These are phyloP conservation scores for Xiphophorus hellerii DNA, from an alignment of 2,113 vertebrate species.

Conservation along the genomic window DNA sequence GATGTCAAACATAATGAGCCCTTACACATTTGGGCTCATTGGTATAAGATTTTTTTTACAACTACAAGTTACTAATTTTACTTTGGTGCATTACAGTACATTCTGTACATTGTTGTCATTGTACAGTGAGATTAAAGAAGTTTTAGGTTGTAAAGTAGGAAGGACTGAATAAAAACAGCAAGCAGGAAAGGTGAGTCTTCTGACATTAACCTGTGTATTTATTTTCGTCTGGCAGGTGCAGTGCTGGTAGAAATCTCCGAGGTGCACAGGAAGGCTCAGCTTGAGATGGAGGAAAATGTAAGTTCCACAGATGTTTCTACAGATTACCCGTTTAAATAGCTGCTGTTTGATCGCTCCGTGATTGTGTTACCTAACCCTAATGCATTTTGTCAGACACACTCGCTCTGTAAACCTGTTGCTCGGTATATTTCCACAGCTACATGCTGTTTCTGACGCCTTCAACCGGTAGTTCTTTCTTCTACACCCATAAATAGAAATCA, in stretches of 20 bases:
- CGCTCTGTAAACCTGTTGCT: slow-evolving; percentile 24
- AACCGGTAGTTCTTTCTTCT: slow-evolving; percentile 1
- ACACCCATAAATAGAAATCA: not conserved
- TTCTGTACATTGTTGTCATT: not conserved
- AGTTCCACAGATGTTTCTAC: slow-evolving; percentile 59
- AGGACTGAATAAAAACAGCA: slow-evolving; percentile 1
- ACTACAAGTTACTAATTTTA: not conserved
- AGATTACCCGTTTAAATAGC: not conserved
- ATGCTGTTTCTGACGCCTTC: slow-evolving; percentile 21
- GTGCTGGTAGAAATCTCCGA: slow-evolving; percentile 93
- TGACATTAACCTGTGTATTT: slow-evolving; percentile 10
- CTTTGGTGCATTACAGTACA: not conserved
- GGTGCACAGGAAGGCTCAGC: slow-evolving; percentile 90
- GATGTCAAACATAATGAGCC: not conserved
- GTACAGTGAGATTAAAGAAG: not conserved
- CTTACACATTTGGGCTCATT: slow-evolving; percentile 1
- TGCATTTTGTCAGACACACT: not conserved
- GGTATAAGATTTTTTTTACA: not conserved
- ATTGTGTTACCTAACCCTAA: slow-evolving; percentile 16
- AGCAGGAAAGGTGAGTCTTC: not conserved
- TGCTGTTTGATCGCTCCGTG: not conserved
- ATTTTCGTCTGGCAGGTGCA: slow-evolving; percentile 80
- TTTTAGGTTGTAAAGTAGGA: not conserved
- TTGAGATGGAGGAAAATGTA: slow-evolving; percentile 93
- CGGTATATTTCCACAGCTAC: not conserved